Percentiles rank a stretch among this genome's conserved stretches.
Conservation (phyloP, 1,140 invertebrate genomes). For the Oedothorax gibbosus region DNA sequence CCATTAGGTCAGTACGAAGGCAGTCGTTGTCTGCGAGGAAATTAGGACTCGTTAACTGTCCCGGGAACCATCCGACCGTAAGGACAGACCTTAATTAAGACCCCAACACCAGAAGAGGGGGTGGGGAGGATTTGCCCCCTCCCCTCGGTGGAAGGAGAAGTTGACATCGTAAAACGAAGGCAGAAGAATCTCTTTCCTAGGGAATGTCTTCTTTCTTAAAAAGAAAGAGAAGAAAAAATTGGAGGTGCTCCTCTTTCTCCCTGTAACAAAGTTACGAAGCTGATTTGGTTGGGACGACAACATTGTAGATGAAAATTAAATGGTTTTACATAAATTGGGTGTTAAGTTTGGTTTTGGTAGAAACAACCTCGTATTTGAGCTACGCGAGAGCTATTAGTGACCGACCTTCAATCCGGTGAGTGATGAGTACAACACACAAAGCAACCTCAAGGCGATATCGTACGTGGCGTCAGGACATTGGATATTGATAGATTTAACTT, state of each 20-base stretch:
- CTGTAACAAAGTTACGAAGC: constrained; percentile 43
- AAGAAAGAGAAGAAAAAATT: constrained; percentile 20
- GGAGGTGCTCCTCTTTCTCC: neutral
- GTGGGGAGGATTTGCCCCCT: constrained; percentile 25
- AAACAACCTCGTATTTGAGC: neutral
- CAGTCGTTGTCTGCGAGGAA: constrained; percentile 48
- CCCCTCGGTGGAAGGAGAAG: constrained; percentile 8
- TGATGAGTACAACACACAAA: no score
- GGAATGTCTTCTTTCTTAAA: constrained; percentile 26
- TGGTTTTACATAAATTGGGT: neutral
- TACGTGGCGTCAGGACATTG: no score
- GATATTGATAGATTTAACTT: no score
- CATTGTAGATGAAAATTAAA: constrained; percentile 23
- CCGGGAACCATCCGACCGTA: constrained; percentile 42
- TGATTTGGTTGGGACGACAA: constrained; percentile 35
- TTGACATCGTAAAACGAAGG: constrained; percentile 49
- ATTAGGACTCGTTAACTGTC: constrained; percentile 59
- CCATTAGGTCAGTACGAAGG: constrained; percentile 54
- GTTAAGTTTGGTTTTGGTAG: neutral
- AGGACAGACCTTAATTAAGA: constrained; percentile 58
- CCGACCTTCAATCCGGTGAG: no score
- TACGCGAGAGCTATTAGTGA: neutral
- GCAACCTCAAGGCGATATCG: no score
- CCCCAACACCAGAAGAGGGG: constrained; percentile 37
- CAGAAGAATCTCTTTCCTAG: neutral